Percentiles rank a stretch among this genome's conserved stretches.
phyloP scores from a whole-genome alignment of 2,797 vertebrate genomes.

The Galaxias olidus region DNA sequence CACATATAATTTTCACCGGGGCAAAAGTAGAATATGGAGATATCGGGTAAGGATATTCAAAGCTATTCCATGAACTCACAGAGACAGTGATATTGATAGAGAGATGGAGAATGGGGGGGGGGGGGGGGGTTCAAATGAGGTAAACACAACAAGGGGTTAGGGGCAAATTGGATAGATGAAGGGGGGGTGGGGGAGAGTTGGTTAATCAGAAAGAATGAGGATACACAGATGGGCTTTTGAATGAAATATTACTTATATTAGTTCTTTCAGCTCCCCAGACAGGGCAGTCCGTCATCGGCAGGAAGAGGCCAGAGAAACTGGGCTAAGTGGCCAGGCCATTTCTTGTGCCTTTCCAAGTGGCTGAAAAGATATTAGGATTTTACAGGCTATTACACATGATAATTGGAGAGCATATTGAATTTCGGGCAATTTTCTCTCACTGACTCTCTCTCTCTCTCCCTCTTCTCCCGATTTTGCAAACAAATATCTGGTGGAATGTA shows the following conservation, averaged over 20 bases:
- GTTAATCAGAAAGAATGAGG: slow-evolving; percentile 73
- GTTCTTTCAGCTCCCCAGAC: slow-evolving; percentile 70
- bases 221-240: slow-evolving; percentile 67
- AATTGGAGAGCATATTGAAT: slow-evolving; percentile 81
- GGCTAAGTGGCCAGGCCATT: slow-evolving; percentile 79
- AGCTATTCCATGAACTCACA: not conserved
- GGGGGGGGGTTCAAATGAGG: slow-evolving; percentile 54
- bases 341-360: slow-evolving; percentile 77
- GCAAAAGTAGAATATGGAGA: slow-evolving; percentile 26
- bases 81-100: not conserved
- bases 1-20: not conserved
- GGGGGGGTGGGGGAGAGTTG: slow-evolving; percentile 35
- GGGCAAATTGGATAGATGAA: slow-evolving; percentile 57
- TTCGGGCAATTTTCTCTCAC: slow-evolving; percentile 67
- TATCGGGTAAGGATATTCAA: slow-evolving; percentile 24
- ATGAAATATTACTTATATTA: slow-evolving; percentile 79
- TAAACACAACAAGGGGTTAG: slow-evolving; percentile 60
- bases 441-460: slow-evolving; percentile 31
- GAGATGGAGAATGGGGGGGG: not conserved
- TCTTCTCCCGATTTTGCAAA: slow-evolving; percentile 55
- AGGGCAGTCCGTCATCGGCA: slow-evolving; percentile 76
- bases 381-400: slow-evolving; percentile 84
- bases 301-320: slow-evolving; percentile 69
- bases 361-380: slow-evolving; percentile 82
- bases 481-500: slow-evolving; percentile 64